A percentile compares a stretch with the other conserved stretches of the same genome.
Conservation (phyloP, 1,140 invertebrate species). For the Aphis craccivora region DNA sequence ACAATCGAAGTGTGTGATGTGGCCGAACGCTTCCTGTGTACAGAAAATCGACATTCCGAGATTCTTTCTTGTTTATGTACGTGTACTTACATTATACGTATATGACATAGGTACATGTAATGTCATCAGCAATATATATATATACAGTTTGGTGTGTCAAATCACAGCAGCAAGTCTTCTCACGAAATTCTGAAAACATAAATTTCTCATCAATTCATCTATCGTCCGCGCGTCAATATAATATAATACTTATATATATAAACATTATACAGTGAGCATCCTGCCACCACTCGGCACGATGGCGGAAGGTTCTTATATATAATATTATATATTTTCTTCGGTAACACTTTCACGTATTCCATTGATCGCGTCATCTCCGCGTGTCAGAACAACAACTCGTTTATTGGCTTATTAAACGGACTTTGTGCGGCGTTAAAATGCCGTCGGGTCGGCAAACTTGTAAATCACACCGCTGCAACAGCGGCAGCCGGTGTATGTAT, state of each 20-base stretch:
- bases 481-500: neutral
- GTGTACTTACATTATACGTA: neutral
- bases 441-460: constrained; percentile 55
- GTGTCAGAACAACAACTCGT: constrained; percentile 55
- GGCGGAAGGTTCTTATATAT: neutral
- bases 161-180: constrained; percentile 49
- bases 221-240: neutral
- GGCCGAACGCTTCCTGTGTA: neutral
- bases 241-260: neutral
- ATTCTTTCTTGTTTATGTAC: neutral
- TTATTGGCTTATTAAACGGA: constrained; percentile 58
- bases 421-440: constrained; percentile 50
- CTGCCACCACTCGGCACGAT: neutral
- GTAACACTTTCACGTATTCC: constrained; percentile 58
- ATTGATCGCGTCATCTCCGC: constrained; percentile 52
- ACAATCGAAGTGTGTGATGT: neutral
- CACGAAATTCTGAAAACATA: constrained; percentile 52
- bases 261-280: neutral
- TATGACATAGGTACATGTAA: neutral
- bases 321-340: constrained; percentile 16
- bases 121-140: neutral
- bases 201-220: constrained; percentile 54
- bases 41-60: neutral
- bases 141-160: neutral
- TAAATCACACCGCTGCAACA: constrained; percentile 42